Base-by-base conservation (phyloP, 2,888 invertebrate genomes). In the Actias luna region DNA sequence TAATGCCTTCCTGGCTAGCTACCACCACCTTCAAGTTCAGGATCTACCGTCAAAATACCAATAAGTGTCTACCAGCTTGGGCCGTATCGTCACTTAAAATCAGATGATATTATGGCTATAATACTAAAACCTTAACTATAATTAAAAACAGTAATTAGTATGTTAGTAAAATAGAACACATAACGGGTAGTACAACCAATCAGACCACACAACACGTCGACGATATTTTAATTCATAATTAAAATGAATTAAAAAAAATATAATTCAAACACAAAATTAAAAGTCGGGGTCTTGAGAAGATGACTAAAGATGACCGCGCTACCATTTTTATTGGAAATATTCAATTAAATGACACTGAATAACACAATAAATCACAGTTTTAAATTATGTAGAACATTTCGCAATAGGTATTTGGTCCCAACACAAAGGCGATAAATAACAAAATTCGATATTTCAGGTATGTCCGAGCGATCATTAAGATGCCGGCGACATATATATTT, bases 381-480 rank as follows among this genome's bases (percentile, higher is more conserved):
- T 79, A 77, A 80, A 78, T 80, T 81, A 79, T 79, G 73, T 73
- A 71, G 70, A 79, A 77, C 64, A 71, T 68, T 79, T 79, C 71
- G 80, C 80, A 77, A 78, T 74, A 78, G 74, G 72, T 71, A 73
- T 69, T 75, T 72, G 76, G 77, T 78, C 77, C n/a, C 71, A 74
- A 83, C 76, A 83, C 82, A 86, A 86, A 83, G 80, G 83, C 81
- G 78, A 88, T 91, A 89, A 89, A 90, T 89, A 79, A 81, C 77
- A 65, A 67, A 58, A 80, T 83, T 83, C 76, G 84, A 87, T 85
- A 85, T 87, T 85, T 89, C 73, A 80, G 80, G 82, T 83, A 88
- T 87, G 86, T 80, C 77, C 78, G 76, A 76, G 69, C 65, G 75
- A 72, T 82, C 84, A 84, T 88, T 88, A 84, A 83, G 83, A 89